Evolutionary conservation across 1,140 invertebrate species (phyloP).

Genomic region (Palaemon carinicauda): DNA sequence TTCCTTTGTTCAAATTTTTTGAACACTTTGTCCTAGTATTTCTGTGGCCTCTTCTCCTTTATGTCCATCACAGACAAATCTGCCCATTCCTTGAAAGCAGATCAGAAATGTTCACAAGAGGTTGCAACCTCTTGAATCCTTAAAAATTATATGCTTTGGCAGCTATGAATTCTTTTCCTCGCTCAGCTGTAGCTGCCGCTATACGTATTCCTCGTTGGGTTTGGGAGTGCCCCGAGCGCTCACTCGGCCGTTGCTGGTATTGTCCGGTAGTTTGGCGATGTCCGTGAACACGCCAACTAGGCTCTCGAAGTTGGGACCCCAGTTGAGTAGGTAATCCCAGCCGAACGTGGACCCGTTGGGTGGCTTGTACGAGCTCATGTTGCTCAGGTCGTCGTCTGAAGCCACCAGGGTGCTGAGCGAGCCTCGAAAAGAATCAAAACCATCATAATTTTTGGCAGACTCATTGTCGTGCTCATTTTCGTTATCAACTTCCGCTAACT

Average conservation of each 20-base stretch:
- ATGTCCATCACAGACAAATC: neutral
- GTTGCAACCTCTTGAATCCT: neutral
- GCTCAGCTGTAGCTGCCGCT: conserved; percentile 49
- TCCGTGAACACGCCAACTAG: conserved; percentile 95
- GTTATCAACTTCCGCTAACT: conserved; percentile 71
- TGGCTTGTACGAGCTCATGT: conserved; percentile 74
- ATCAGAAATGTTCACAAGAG: neutral
- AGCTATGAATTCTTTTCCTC: conserved; percentile 29
- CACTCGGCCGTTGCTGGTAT: conserved; percentile 61
- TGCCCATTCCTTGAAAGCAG: neutral
- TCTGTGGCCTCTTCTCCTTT: neutral
- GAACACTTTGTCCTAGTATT: neutral
- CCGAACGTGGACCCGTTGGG: conserved; percentile 81
- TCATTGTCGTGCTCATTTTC: conserved; percentile 67
- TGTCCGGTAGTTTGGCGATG: conserved; percentile 91
- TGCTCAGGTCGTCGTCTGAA: conserved; percentile 83
- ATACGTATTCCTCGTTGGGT: conserved; percentile 63
- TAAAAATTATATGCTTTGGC: conserved; percentile 50
- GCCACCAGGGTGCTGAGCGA: conserved; percentile 91
- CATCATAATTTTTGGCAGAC: conserved; percentile 74
- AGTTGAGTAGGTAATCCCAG: conserved; percentile 94
- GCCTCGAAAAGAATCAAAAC: conserved; percentile 90
- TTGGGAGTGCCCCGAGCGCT: conserved; percentile 61
- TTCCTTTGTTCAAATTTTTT: neutral
- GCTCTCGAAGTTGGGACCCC: conserved; percentile 95